phyloP scores from a whole-genome alignment of 2,888 invertebrate species.

The Julus scanicus region DNA sequence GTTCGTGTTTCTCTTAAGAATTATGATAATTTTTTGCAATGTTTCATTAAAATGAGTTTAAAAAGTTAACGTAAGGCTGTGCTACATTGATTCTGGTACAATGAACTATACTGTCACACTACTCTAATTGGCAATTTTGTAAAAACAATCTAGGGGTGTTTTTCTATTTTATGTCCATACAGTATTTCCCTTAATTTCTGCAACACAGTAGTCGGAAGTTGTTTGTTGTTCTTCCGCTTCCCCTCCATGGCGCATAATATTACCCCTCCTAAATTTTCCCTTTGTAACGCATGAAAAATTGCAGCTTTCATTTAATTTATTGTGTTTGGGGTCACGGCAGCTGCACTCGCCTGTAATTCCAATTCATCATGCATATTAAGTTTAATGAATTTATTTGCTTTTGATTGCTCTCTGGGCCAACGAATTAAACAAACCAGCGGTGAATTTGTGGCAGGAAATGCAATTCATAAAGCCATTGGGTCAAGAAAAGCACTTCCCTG shows the following conservation, averaged over 20 bases:
- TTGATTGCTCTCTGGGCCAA: neutral
- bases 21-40: too few species aligned
- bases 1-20: too few species aligned
- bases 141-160: too few species aligned
- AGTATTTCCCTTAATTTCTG: neutral
- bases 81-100: too few species aligned
- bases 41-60: too few species aligned
- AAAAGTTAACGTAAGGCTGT: too few species aligned
- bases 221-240: neutral
- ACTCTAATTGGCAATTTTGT: too few species aligned
- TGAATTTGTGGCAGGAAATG: neutral
- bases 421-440: neutral
- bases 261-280: neutral
- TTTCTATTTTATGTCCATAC: too few species aligned
- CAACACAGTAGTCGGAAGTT: neutral
- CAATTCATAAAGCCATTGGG: slow-evolving; percentile 4
- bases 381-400: slow-evolving; percentile 39
- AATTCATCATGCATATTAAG: slow-evolving; percentile 24
- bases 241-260: neutral
- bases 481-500: slow-evolving; percentile 25
- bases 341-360: slow-evolving; percentile 30
- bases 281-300: neutral
- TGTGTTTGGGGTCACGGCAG: slow-evolving; percentile 32
- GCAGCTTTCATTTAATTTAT: slow-evolving; percentile 14
- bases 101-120: too few species aligned